A percentile compares a stretch with the other conserved stretches of the same genome.
Evolutionary conservation across 2,888 invertebrate genomes (phyloP).

Genomic region (Drosophila paramelanica): DNA sequence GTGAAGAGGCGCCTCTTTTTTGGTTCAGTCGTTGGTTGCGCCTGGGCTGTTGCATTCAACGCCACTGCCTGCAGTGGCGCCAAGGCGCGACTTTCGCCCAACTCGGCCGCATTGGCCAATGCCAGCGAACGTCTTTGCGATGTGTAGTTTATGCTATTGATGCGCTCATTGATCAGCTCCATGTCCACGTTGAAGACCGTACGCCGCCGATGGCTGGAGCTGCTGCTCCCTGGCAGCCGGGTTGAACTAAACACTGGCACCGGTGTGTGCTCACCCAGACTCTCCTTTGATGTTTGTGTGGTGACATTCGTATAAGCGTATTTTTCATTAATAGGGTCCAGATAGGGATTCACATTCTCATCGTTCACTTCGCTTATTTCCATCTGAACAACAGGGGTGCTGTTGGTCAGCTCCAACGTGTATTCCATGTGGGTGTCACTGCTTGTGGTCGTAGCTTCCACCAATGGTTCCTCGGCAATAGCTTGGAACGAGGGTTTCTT

Average conservation of each 20-base stretch:
- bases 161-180: conserved; percentile 83
- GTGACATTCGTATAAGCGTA: conserved; percentile 8
- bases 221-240: conserved; percentile 64
- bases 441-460: background rate
- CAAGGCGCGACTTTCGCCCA: conserved; percentile 42
- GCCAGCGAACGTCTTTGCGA: conserved; percentile 44
- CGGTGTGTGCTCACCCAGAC: conserved; percentile 57
- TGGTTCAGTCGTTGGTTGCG: conserved; percentile 21
- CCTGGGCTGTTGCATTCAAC: background rate
- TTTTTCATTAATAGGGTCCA: background rate
- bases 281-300: conserved; percentile 44
- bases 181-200: conserved; percentile 82
- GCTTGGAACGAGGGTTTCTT: conserved; percentile 45
- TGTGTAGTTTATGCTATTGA: conserved; percentile 82
- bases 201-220: conserved; percentile 65
- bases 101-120: conserved; percentile 49
- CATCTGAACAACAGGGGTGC: background rate
- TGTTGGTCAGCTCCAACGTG: background rate
- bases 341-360: conserved; percentile 42
- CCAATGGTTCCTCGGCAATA: conserved; percentile 58
- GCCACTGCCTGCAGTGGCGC: conserved; percentile 41
- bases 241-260: conserved; percentile 80
- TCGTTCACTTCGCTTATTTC: conserved; percentile 26
- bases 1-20: conserved; percentile 82
- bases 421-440: background rate